Evolutionary conservation across 2,113 vertebrate species (phyloP).

Genomic region (Corythornis cristatus): DNA sequence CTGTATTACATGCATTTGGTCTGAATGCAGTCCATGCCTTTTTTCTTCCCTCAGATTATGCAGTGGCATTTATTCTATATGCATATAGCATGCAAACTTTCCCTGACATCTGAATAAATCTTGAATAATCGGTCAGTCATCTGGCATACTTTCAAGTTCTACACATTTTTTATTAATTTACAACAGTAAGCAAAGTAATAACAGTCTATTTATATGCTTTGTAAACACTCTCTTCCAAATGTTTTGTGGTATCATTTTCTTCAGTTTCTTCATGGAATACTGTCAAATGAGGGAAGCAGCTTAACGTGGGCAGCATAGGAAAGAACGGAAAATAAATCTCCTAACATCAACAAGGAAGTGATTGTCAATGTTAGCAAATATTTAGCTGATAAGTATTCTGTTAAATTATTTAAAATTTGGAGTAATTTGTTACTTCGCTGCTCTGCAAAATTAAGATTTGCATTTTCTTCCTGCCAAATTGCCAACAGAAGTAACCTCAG

Average conservation of each 20-base stretch:
- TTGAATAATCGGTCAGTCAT: neutral
- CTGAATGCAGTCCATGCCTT: neutral
- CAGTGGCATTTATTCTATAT: neutral
- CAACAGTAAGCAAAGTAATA: neutral
- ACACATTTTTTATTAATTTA: neutral
- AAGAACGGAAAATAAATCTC: conserved; percentile 15
- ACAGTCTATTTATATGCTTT: conserved; percentile 34
- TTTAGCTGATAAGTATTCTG: neutral
- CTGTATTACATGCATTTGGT: neutral
- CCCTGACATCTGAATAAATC: neutral
- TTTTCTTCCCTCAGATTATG: neutral
- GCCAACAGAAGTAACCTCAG: neutral
- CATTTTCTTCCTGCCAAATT: neutral
- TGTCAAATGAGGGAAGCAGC: conserved; percentile 27
- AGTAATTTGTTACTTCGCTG: neutral
- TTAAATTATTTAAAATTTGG: neutral
- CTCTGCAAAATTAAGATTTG: neutral
- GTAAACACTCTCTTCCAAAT: conserved; percentile 45
- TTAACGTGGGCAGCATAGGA: neutral
- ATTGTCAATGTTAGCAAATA: neutral
- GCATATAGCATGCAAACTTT: neutral
- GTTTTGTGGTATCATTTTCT: conserved; percentile 6
- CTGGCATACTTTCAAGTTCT: neutral
- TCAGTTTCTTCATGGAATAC: neutral
- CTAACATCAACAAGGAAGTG: neutral